These are phyloP conservation scores for Chrysolina oricalcia DNA, from an alignment of 2,888 invertebrate species.

Conservation along the genomic window DNA sequence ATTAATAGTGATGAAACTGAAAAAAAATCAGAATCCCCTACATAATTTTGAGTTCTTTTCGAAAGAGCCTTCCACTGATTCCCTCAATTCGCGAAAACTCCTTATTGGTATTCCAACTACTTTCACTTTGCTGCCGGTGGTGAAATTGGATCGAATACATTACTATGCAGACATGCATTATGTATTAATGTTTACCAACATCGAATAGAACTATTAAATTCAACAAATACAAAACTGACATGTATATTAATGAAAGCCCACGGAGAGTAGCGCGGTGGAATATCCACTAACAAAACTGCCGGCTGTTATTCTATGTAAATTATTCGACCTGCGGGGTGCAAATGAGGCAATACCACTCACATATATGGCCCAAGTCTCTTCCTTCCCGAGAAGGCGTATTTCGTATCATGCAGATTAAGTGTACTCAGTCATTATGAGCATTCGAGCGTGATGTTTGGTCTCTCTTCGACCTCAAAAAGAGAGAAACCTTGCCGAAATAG, in stretches of 20 bases:
- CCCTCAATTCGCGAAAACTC: no score
- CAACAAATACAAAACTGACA: slow-evolving; percentile 46
- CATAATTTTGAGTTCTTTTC: no score
- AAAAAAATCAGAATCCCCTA: no score
- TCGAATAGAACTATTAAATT: slow-evolving; percentile 12
- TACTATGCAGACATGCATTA: slow-evolving; percentile 11
- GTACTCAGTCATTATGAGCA: slow-evolving; percentile 70
- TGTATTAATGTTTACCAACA: slow-evolving; percentile 21
- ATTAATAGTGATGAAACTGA: no score
- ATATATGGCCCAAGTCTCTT: slow-evolving; percentile 59
- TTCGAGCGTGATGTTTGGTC: slow-evolving; percentile 69
- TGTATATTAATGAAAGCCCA: slow-evolving; percentile 56
- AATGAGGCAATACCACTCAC: slow-evolving; percentile 67
- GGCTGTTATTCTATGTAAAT: slow-evolving; percentile 70
- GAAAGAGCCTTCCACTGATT: no score
- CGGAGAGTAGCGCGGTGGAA: slow-evolving; percentile 49
- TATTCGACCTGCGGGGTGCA: slow-evolving; percentile 70
- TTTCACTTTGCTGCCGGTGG: background rate
- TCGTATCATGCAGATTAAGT: slow-evolving; percentile 69
- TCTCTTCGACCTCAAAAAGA: slow-evolving; percentile 44
- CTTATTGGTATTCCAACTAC: background rate
- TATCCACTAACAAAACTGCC: slow-evolving; percentile 64
- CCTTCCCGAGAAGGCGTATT: slow-evolving; percentile 55
- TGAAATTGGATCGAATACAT: background rate
- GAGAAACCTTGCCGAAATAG: background rate